Conservation (phyloP, 2,888 invertebrate genomes). For the Hypomecis atomaria region DNA sequence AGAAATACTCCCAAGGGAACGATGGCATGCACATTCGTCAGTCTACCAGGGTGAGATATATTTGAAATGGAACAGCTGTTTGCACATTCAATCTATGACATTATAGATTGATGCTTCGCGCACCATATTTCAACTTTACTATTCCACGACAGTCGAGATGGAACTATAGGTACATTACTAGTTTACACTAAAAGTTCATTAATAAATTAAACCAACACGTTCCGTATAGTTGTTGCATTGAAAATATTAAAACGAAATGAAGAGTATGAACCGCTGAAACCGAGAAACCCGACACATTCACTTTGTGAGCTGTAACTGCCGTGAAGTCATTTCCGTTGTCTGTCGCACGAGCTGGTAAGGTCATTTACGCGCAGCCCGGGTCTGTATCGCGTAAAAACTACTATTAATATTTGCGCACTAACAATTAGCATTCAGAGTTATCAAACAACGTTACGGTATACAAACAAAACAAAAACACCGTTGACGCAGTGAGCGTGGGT, state of each 20-base stretch:
- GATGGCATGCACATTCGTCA: slow-evolving; percentile 10
- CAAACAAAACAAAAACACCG: slow-evolving; percentile 55
- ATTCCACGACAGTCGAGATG: too few relatives aligned
- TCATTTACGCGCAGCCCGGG: slow-evolving; percentile 4
- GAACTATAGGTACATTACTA: too few relatives aligned
- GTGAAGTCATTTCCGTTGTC: slow-evolving; percentile 36
- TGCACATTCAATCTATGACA: background rate
- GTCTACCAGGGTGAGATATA: slow-evolving; percentile 1
- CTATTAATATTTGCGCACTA: slow-evolving; percentile 1
- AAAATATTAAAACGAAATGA: background rate
- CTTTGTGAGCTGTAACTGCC: slow-evolving; percentile 19
- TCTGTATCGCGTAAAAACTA: background rate
- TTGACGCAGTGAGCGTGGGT: slow-evolving; percentile 58
- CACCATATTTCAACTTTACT: too few relatives aligned
- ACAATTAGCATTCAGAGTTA: background rate
- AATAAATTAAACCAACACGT: background rate
- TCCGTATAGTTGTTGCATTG: background rate
- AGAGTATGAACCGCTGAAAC: slow-evolving; percentile 4
- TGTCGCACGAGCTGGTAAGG: slow-evolving; percentile 11
- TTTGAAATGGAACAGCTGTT: slow-evolving; percentile 15
- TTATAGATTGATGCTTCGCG: background rate
- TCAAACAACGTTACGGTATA: slow-evolving; percentile 28
- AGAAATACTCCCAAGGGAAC: slow-evolving; percentile 22
- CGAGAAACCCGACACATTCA: slow-evolving; percentile 30
- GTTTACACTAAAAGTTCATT: too few relatives aligned